Conservation (phyloP, 1,140 invertebrate species). For the Notospermus geniculatus region DNA sequence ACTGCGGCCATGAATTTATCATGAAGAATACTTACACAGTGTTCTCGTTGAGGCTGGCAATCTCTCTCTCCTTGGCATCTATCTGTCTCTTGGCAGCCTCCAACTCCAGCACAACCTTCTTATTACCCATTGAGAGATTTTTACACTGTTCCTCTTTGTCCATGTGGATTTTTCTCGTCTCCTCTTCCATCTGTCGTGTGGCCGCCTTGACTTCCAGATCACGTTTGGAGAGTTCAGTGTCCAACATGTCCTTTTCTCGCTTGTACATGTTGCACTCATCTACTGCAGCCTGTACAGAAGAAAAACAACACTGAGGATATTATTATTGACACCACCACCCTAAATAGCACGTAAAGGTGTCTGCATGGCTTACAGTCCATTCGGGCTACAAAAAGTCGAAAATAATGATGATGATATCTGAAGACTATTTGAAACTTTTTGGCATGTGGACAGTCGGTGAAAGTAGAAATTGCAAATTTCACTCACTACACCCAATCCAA, state of each 20-base stretch:
- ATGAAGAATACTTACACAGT: conserved; percentile 39
- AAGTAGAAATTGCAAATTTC: no score
- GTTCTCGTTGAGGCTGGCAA: conserved; percentile 37
- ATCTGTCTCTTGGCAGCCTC: conserved; percentile 28
- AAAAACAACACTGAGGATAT: no score
- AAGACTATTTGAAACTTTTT: no score
- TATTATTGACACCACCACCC: no score
- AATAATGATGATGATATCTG: no score
- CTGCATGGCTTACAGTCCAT: no score
- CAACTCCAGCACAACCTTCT: conserved; percentile 12
- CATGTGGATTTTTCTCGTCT: background rate
- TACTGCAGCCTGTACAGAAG: background rate
- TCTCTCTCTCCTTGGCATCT: conserved; percentile 39
- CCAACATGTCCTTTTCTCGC: background rate
- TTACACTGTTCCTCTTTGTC: background rate
- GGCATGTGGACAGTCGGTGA: no score
- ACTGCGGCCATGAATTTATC: no score
- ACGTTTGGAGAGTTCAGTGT: background rate
- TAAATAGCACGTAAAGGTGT: no score
- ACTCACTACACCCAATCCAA: no score
- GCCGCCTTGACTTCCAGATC: background rate
- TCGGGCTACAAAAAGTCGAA: no score
- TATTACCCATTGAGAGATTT: background rate
- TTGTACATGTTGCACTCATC: background rate
- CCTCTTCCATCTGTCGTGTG: background rate